Percentiles rank a stretch among this genome's conserved stretches.
phyloP scores from a whole-genome alignment of 2,113 vertebrate species.

The Platichthys flesus region DNA sequence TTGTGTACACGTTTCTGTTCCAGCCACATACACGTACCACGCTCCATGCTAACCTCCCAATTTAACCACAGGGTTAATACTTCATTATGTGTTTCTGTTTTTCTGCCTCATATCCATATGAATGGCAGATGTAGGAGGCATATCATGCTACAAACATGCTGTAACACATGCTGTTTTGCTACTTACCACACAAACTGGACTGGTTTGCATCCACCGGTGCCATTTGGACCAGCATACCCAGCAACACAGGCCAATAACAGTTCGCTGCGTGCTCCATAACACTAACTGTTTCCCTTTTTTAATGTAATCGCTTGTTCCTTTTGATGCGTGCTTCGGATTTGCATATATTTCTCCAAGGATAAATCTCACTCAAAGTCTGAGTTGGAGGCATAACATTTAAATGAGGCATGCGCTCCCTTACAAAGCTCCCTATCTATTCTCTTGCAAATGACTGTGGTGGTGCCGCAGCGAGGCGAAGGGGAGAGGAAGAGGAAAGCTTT shows the following conservation, averaged over 20 bases:
- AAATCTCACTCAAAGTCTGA: conserved; percentile 78
- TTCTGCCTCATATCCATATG: conserved; percentile 57
- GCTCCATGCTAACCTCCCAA: conserved; percentile 10
- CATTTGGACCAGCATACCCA: conserved; percentile 53
- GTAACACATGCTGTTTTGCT: conserved; percentile 41
- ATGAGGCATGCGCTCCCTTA: conserved; percentile 77
- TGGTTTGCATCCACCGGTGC: conserved; percentile 42
- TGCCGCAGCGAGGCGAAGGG: conserved; percentile 40
- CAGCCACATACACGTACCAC: neutral
- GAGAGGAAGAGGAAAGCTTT: conserved; percentile 52
- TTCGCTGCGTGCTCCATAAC: conserved; percentile 37
- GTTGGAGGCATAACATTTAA: conserved; percentile 84
- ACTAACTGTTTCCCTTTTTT: conserved; percentile 70
- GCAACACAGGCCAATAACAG: conserved; percentile 51
- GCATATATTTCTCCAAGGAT: conserved; percentile 83
- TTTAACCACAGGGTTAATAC: conserved; percentile 26
- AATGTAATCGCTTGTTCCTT: conserved; percentile 83
- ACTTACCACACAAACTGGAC: conserved; percentile 30
- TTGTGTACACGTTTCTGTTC: neutral
- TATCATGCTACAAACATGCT: conserved; percentile 43
- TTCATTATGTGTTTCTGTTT: conserved; percentile 27
- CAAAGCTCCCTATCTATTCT: conserved; percentile 79
- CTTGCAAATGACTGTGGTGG: conserved; percentile 76
- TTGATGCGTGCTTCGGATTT: conserved; percentile 80
- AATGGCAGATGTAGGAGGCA: conserved; percentile 62